phyloP scores from a whole-genome alignment of 2,888 invertebrate species.

The Colostygia pectinataria region DNA sequence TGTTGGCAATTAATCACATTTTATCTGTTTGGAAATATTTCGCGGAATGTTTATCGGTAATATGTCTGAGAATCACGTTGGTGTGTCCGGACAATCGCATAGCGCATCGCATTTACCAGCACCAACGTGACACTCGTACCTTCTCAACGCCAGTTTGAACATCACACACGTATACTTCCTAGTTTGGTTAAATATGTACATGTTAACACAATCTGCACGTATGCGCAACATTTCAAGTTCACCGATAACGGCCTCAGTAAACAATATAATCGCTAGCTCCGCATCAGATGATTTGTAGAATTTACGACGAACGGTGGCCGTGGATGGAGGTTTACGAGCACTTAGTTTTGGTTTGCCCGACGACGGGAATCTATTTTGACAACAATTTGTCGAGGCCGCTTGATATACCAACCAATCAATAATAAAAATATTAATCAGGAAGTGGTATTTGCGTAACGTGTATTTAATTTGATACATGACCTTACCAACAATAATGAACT shows the following conservation, averaged over 20 bases:
- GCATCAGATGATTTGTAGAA: constrained; percentile 45
- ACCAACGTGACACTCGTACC: constrained; percentile 43
- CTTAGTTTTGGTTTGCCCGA: constrained; percentile 34
- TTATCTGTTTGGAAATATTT: constrained; percentile 11
- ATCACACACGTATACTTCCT: constrained; percentile 61
- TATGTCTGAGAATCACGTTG: constrained; percentile 43
- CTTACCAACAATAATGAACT: constrained; percentile 27
- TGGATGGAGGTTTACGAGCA: constrained; percentile 41
- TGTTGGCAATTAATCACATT: constrained; percentile 32
- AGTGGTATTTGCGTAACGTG: constrained; percentile 31
- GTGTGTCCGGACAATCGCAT: constrained; percentile 31
- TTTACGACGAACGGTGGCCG: constrained; percentile 39
- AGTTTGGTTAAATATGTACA: constrained; percentile 57
- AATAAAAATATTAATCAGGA: constrained; percentile 31
- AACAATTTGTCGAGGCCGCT: constrained; percentile 33
- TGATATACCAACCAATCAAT: constrained; percentile 32
- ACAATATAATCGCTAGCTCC: constrained; percentile 57
- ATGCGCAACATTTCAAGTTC: constrained; percentile 68
- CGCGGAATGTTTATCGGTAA: constrained; percentile 27
- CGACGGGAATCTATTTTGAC: constrained; percentile 36
- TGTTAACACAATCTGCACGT: constrained; percentile 61
- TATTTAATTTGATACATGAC: constrained; percentile 26
- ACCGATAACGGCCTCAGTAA: constrained; percentile 63
- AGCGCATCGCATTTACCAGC: constrained; percentile 36
- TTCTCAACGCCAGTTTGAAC: constrained; percentile 46